These are phyloP conservation scores for Gryllus longicercus DNA, from an alignment of 2,888 invertebrate genomes.

Conservation along the genomic window DNA sequence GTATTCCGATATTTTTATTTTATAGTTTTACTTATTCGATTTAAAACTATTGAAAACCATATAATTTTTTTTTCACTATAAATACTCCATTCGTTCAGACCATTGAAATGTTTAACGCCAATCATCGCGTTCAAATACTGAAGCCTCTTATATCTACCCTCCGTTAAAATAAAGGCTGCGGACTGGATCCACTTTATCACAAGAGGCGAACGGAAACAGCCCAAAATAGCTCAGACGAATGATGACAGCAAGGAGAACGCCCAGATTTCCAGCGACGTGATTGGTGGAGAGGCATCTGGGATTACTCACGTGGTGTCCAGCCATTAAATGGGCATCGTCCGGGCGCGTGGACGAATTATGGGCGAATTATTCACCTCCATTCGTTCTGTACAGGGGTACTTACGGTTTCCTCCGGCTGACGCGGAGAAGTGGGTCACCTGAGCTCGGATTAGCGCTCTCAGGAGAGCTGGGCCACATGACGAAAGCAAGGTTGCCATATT, in stretches of 20 bases:
- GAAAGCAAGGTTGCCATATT: too few species aligned
- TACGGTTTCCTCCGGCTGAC: neutral
- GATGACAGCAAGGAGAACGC: neutral
- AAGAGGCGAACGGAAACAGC: neutral
- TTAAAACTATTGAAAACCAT: too few species aligned
- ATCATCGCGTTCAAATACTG: too few species aligned
- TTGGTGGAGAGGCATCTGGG: neutral
- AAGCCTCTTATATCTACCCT: too few species aligned
- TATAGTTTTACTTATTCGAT: too few species aligned
- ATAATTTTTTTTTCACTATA: too few species aligned
- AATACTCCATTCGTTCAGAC: too few species aligned
- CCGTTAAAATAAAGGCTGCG: too few species aligned
- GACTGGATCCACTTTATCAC: too few species aligned
- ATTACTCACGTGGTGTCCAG: neutral
- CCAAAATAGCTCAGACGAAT: neutral
- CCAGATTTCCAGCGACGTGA: too few species aligned
- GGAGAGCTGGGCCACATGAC: neutral
- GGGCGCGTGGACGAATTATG: neutral
- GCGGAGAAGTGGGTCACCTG: neutral
- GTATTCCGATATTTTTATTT: too few species aligned
- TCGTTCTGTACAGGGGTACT: constrained; percentile 4
- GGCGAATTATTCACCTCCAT: neutral
- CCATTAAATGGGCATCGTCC: neutral
- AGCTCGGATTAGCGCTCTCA: neutral
- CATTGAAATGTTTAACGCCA: too few species aligned